Percentiles rank a stretch among this genome's conserved stretches.
Conservation (phyloP, 2,888 invertebrate species). For the Agonum fuliginosum region DNA sequence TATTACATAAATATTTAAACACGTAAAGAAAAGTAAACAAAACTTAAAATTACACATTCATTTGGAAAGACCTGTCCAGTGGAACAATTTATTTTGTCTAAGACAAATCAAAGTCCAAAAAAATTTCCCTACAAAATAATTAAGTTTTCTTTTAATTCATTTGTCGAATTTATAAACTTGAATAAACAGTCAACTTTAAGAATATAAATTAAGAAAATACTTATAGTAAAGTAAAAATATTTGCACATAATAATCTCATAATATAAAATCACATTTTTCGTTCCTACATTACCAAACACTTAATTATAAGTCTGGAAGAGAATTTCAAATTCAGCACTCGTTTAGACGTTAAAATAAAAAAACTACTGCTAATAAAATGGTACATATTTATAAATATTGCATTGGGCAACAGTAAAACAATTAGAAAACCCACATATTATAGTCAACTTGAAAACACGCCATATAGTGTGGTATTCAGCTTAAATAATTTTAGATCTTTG, state of each 20-base stretch:
- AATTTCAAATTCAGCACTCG: slow-evolving; percentile 54
- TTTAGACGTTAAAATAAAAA: slow-evolving; percentile 37
- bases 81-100: slow-evolving; percentile 27
- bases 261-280: slow-evolving; percentile 60
- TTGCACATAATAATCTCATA: slow-evolving; percentile 59
- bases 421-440: slow-evolving; percentile 25
- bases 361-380: slow-evolving; percentile 27
- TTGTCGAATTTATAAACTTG: neutral
- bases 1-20: slow-evolving; percentile 21
- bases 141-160: slow-evolving; percentile 26
- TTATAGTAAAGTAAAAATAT: slow-evolving; percentile 55
- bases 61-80: slow-evolving; percentile 16
- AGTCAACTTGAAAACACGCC: slow-evolving; percentile 28
- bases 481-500: slow-evolving; percentile 26
- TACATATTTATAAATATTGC: slow-evolving; percentile 39
- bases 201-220: slow-evolving; percentile 45
- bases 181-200: slow-evolving; percentile 21
- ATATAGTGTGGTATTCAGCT: slow-evolving; percentile 29
- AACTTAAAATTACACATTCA: slow-evolving; percentile 26
- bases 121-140: slow-evolving; percentile 19
- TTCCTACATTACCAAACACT: slow-evolving; percentile 49
- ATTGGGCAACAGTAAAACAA: slow-evolving; percentile 27
- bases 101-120: neutral
- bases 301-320: slow-evolving; percentile 57
- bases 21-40: slow-evolving; percentile 13